Base-by-base conservation (phyloP, 2,888 invertebrate genomes). In the Ophraella communa region DNA sequence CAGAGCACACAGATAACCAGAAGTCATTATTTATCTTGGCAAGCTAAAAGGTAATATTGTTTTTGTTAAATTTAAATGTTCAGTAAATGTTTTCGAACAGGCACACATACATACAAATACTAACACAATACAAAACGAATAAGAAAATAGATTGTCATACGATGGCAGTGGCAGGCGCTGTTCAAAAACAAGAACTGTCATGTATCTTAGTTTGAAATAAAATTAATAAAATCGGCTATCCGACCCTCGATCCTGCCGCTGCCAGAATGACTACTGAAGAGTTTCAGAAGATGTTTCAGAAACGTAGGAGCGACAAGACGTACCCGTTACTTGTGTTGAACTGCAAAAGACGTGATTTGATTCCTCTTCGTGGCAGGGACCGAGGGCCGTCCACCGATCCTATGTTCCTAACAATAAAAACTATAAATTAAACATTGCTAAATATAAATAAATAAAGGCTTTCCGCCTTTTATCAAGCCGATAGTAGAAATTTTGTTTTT, bases 261-360 rank as follows among this genome's bases (percentile, higher is more conserved):
- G 75, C 78, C 75, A 74, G 64, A 65, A 65, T 68, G 68, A 66
- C 55, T 21, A 51, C 64, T 62, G 63, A 63, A 45, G 64, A 65
- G 63, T 58, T 61, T 57, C 53, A 55, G 63, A 61, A 56, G 62
- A 61, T 55, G 44, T 47, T 67, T 63, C 67, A 64, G 62, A 64
- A 65, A 65, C 65, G 63, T 63, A 65, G 63, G 62, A 49, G 60
- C 62, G 60, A 57, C 56, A 52, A 62, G 54, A 68, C 68, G 66
- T 69, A 94, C 95, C 94, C 94, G 87, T 88, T 87, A 85, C 91
- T 92, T 81, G 92, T 92, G 86, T 88, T 90, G 88, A 94, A 93
- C 88, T 93, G 93, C 83, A 94, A 90, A 80, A 94, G 89, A 80
- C 95, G 91, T 80, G 94, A 94, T 86, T 93, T 94, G 86, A 93